Conservation (phyloP, 2,113 vertebrate species). For the Ciconia stormi region DNA sequence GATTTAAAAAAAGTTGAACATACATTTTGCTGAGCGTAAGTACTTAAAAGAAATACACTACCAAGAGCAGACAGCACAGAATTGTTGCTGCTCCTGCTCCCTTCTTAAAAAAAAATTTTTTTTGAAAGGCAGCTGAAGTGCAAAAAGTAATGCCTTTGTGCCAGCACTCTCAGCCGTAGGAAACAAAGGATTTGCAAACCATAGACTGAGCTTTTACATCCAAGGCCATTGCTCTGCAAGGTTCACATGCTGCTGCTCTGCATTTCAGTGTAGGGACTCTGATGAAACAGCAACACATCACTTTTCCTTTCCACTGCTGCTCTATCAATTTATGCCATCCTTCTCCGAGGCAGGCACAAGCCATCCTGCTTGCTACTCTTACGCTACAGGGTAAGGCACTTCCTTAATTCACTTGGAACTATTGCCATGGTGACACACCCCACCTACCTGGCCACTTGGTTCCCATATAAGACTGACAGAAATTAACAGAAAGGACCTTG, state of each 20-base stretch:
- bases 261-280: neutral
- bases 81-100: neutral
- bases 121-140: neutral
- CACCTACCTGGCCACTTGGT: neutral
- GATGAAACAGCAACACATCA: neutral
- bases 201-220: neutral
- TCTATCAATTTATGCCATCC: neutral
- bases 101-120: neutral
- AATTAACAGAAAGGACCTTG: neutral
- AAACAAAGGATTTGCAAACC: neutral
- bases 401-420: neutral
- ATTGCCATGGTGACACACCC: neutral
- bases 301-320: neutral
- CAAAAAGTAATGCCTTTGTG: neutral
- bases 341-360: neutral
- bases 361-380: neutral
- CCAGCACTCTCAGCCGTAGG: neutral
- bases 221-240: neutral
- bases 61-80: neutral
- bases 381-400: neutral
- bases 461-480: neutral
- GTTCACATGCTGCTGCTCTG: neutral
- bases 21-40: neutral
- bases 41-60: neutral
- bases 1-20: neutral